Evolutionary conservation across 2,113 vertebrate species (phyloP), one percentile per base, ranked within the genome.

Genomic region (Sinocyclocheilus rhinocerous): DNA sequence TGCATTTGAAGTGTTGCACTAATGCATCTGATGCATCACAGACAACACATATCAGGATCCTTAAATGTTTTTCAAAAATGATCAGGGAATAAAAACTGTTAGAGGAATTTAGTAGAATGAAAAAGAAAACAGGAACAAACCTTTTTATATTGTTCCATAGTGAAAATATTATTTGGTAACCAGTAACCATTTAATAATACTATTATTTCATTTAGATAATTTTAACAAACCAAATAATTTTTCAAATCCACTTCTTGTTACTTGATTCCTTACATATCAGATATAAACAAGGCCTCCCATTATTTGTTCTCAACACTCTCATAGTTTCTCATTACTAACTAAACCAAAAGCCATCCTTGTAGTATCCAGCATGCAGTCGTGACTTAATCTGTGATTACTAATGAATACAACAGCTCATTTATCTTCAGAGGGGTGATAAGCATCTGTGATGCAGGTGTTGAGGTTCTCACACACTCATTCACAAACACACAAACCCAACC

Each of bases 391-490:
- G 69, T 22, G 22, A 75, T 22, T 42, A 15, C 77, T 24, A n/a
- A 36, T 22, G 76, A 52, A 15, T 7, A 59, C 29, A 80, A 12
- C 33, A 24, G 4, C 29, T 79, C 59, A 69, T 88, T 88, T 73
- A 42, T 80, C 57, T 61, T 42, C 33, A 6, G 6, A 72, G 36
- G 18, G 36, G 15, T 45, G 69, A 57, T 55, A 59, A 63, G 69
- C 81, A 26, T 45, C 76, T 84, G 81, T 84, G 81, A 33, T 89
- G 57, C 29, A 52, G 55, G 82, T 89, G 88, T 87, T 82, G 81
- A 61, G 26, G 69, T 42, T 77, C 86, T 55, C 87, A 86, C 82
- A 85, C 42, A 77, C 55, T 18, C 50, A 79, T 26, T 33, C 50
- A 84, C 48, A 29, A 59, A 78, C 24, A 50, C n/a, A 85, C 59